These are phyloP conservation scores for Nothocercus julius DNA, from an alignment of 2,113 vertebrate genomes.

Conservation along the genomic window DNA sequence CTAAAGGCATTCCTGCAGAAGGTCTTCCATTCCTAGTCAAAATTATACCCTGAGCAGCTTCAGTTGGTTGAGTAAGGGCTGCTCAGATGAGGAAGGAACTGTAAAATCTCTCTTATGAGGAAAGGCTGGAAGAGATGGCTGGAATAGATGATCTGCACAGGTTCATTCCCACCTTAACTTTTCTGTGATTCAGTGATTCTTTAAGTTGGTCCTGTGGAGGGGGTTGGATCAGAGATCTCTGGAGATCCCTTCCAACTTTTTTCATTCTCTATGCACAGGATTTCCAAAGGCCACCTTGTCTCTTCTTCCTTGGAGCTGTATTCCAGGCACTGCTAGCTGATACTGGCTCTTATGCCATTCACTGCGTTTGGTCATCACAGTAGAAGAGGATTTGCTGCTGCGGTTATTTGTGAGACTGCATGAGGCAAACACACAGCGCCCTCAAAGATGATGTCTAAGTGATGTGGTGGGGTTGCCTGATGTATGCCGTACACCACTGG, in stretches of 20 bases:
- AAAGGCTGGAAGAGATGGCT: too few relatives aligned
- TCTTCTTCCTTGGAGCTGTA: neutral
- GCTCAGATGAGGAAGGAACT: too few relatives aligned
- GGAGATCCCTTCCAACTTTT: neutral
- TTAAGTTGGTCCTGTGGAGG: neutral
- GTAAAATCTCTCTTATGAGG: too few relatives aligned
- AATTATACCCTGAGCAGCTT: neutral
- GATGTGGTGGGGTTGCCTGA: neutral
- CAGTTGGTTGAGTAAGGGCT: neutral
- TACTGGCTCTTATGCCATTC: neutral
- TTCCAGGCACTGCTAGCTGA: neutral
- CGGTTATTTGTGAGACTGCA: neutral
- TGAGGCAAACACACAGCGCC: neutral
- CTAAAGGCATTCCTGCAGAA: neutral
- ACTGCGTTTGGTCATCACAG: fast-evolving
- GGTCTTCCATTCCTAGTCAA: neutral
- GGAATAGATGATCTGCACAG: too few relatives aligned
- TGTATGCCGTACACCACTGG: fast-evolving
- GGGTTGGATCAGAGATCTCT: neutral
- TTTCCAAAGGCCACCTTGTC: neutral
- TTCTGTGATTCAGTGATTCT: too few relatives aligned
- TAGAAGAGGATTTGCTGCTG: neutral
- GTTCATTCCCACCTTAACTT: too few relatives aligned
- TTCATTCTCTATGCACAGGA: neutral
- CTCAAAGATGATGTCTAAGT: neutral